Conservation (phyloP, 1,140 invertebrate species). For the Drosophila truncata region DNA sequence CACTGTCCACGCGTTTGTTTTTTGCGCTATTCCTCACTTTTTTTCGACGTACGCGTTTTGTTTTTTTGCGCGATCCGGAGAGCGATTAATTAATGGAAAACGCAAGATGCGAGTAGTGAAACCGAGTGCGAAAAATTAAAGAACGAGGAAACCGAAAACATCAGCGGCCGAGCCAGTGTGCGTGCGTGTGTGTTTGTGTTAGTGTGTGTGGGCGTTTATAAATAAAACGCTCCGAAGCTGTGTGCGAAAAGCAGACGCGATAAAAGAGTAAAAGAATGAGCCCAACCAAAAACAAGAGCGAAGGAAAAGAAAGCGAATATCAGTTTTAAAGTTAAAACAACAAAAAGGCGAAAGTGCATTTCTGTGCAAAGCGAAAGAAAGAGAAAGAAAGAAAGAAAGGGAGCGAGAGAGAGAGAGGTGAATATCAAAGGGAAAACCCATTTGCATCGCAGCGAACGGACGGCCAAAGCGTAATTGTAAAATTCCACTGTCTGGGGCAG, state of each 20-base stretch:
- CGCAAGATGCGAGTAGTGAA: conserved; percentile 43
- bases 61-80: conserved; percentile 57
- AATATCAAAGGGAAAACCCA: conserved; percentile 80
- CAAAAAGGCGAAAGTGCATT: conserved; percentile 77
- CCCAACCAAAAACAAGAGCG: conserved; percentile 64
- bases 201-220: conserved; percentile 65
- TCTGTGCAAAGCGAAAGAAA: conserved; percentile 43
- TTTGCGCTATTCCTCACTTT: conserved; percentile 52
- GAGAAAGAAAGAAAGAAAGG: conserved; percentile 14
- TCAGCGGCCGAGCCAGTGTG: conserved; percentile 36
- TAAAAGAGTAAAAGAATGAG: conserved; percentile 79
- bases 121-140: conserved; percentile 45
- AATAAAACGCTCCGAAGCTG: conserved; percentile 80
- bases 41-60: conserved; percentile 59
- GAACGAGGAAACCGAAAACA: conserved; percentile 41
- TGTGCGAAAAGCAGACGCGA: conserved; percentile 78
- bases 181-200: conserved; percentile 41
- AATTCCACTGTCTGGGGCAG: conserved; percentile 81
- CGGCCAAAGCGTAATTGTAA: conserved; percentile 83
- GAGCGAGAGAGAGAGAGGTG: conserved; percentile 61
- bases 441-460: conserved; percentile 79
- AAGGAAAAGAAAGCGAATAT: conserved; percentile 69
- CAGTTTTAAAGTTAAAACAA: conserved; percentile 58
- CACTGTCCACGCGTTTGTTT: conserved; percentile 40
- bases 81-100: conserved; percentile 59